These are phyloP conservation scores for Tanytarsus gracilentus DNA, from an alignment of 2,888 invertebrate genomes.

Conservation along the genomic window DNA sequence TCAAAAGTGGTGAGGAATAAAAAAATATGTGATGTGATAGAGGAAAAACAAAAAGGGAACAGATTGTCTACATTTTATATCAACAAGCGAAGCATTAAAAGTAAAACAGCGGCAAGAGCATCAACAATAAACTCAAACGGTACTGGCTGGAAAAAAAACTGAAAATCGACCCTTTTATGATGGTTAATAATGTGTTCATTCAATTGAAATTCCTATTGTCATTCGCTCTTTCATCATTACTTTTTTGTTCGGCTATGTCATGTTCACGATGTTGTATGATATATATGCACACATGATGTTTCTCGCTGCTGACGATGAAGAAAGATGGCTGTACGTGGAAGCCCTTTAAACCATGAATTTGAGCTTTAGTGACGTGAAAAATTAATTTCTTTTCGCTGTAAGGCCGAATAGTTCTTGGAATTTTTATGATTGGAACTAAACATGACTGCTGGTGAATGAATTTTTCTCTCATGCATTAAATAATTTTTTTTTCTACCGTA, in stretches of 20 bases:
- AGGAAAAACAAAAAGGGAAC: background rate
- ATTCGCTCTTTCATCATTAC: constrained; percentile 23
- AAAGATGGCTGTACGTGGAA: constrained; percentile 11
- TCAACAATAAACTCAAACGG: background rate
- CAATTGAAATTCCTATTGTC: constrained; percentile 28
- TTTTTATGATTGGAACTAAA: too few relatives aligned
- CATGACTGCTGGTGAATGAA: too few relatives aligned
- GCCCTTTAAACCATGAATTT: too few relatives aligned
- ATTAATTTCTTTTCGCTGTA: too few relatives aligned
- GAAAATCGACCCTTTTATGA: constrained; percentile 23
- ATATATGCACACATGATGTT: constrained; percentile 8
- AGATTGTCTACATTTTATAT: constrained; percentile 17
- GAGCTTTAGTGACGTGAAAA: too few relatives aligned
- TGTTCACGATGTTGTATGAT: background rate
- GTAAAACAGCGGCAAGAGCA: background rate
- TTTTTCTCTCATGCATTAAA: too few relatives aligned
- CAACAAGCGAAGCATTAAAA: background rate
- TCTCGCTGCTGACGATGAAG: background rate
- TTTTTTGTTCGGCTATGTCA: background rate
- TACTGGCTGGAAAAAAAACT: too few relatives aligned
- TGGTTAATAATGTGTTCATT: constrained; percentile 28
- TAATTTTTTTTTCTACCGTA: too few relatives aligned
- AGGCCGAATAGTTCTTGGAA: too few relatives aligned
- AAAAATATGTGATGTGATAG: background rate
- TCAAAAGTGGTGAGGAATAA: background rate